These are phyloP conservation scores for Sarcophaga variegata DNA, from an alignment of 2,888 invertebrate genomes.

Conservation along the genomic window DNA sequence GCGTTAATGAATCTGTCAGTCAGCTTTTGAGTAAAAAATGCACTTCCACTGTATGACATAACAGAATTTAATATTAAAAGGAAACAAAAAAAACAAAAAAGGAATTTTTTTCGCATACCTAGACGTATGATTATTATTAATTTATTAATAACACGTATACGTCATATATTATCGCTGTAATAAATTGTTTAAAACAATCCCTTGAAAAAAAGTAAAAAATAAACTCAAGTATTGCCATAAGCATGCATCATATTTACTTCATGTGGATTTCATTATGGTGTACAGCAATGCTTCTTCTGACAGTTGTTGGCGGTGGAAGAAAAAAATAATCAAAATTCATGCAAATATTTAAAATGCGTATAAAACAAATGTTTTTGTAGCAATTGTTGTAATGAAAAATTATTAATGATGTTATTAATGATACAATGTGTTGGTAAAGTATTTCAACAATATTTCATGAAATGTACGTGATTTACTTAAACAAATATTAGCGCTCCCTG, in stretches of 20 bases:
- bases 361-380: slow-evolving; percentile 18
- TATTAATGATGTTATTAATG: slow-evolving; percentile 39
- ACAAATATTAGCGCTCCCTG: slow-evolving; percentile 16
- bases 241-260: no score
- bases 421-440: slow-evolving; percentile 3
- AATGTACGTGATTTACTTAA: slow-evolving; percentile 45
- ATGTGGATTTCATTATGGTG: no score
- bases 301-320: neutral
- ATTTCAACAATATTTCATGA: slow-evolving; percentile 40
- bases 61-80: neutral
- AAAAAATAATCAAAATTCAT: slow-evolving; percentile 34
- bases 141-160: slow-evolving; percentile 59
- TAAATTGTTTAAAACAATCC: neutral
- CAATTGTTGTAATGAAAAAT: neutral
- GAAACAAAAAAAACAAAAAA: no score
- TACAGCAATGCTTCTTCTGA: neutral
- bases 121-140: slow-evolving; percentile 53
- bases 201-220: no score
- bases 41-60: neutral
- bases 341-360: slow-evolving; percentile 19
- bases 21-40: neutral
- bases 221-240: no score
- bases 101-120: neutral
- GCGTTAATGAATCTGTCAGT: no score
- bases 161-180: neutral